Evolutionary conservation across 2,888 invertebrate species (phyloP).

Genomic region (Chymomyza fuscimana): DNA sequence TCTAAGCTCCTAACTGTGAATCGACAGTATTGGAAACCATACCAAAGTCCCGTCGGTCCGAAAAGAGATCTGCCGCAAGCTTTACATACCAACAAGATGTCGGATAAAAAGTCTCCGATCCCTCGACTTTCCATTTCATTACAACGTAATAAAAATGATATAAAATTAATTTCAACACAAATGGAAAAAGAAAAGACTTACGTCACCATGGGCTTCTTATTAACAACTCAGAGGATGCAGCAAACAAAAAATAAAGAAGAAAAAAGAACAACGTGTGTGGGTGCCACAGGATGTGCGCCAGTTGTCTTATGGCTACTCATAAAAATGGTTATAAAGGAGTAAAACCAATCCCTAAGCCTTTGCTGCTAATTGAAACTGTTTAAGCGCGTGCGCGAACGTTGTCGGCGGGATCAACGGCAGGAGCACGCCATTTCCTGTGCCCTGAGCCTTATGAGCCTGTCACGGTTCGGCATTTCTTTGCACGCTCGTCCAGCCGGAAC

Average conservation of each 20-base stretch:
- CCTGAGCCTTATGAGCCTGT: conserved; percentile 5
- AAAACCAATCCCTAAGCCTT: not conserved
- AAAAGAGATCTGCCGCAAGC: too few relatives aligned
- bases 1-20: too few relatives aligned
- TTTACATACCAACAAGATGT: too few relatives aligned
- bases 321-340: not conserved
- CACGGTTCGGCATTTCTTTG: conserved; percentile 48
- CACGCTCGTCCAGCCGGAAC: conserved; percentile 75
- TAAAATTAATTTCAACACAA: conserved; percentile 8
- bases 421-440: not conserved
- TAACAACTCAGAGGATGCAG: too few relatives aligned
- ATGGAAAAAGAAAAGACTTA: too few relatives aligned
- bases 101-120: too few relatives aligned
- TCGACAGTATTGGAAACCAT: too few relatives aligned
- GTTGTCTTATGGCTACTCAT: not conserved
- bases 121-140: too few relatives aligned
- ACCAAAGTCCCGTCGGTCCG: too few relatives aligned
- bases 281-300: not conserved
- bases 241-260: not conserved
- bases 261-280: not conserved
- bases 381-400: not conserved
- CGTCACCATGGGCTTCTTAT: too few relatives aligned
- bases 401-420: not conserved
- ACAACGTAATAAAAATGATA: not conserved
- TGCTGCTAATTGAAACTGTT: conserved; percentile 3